A percentile compares a stretch with the other conserved stretches of the same genome.
These are phyloP conservation scores for human DNA, from an alignment of 2,113 vertebrate genomes.

Conservation along the genomic window DNA sequence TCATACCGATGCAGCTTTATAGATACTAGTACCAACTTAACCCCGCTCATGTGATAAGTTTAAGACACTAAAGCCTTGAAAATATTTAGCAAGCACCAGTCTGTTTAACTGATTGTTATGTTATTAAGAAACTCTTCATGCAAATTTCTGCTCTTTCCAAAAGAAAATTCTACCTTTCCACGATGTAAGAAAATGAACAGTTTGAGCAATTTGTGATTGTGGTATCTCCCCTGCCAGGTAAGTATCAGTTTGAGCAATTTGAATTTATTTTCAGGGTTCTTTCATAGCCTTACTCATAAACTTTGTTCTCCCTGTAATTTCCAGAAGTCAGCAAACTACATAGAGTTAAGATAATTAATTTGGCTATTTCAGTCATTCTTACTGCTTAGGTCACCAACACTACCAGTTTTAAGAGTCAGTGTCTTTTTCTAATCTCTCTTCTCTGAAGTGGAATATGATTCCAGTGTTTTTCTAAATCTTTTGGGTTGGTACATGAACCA, in stretches of 20 bases:
- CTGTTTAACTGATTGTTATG: neutral
- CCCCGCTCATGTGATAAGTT: neutral
- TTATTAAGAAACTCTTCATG: neutral
- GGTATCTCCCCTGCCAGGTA: no score
- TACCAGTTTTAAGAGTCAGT: neutral
- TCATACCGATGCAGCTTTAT: neutral
- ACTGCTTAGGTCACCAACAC: neutral
- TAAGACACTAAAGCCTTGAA: neutral
- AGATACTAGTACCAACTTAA: neutral
- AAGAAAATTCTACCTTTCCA: neutral
- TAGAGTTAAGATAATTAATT: neutral
- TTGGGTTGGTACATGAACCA: neutral
- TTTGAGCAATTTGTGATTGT: neutral
- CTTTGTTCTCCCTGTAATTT: neutral
- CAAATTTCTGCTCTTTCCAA: neutral
- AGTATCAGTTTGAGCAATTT: neutral
- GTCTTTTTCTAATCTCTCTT: neutral
- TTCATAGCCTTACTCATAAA: neutral
- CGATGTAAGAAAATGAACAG: neutral
- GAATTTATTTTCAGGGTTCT: neutral
- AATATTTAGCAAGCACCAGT: neutral
- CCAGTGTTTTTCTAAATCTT: neutral
- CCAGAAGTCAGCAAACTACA: neutral
- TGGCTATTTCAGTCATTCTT: neutral
- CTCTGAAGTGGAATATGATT: neutral